Conservation (phyloP, 2,797 vertebrate species). For the Loris lydekkerianus region DNA sequence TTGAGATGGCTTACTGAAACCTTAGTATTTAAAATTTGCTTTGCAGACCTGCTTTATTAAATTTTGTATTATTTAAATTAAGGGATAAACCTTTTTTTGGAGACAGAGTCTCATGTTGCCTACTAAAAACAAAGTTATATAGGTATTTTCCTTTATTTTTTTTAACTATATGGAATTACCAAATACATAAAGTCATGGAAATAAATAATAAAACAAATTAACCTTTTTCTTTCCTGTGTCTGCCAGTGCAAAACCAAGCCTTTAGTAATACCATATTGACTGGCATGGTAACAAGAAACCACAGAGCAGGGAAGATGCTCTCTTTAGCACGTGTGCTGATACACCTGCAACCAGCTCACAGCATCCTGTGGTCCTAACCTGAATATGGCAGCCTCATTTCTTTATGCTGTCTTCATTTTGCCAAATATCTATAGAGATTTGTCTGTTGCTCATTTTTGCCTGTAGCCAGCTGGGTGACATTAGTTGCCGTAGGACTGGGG, state of each 20-base stretch:
- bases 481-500: constrained; percentile 50
- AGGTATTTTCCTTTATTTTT: neutral
- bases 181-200: constrained; percentile 20
- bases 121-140: neutral
- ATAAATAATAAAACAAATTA: neutral
- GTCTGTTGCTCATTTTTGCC: neutral
- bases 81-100: neutral
- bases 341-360: neutral
- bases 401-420: constrained; percentile 51
- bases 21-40: neutral
- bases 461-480: constrained; percentile 24
- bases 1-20: neutral
- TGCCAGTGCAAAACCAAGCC: neutral
- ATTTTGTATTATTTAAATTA: constrained; percentile 25
- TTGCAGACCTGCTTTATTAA: neutral
- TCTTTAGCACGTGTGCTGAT: neutral
- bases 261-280: neutral
- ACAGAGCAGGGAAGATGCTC: neutral
- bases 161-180: neutral
- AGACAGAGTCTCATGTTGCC: too few relatives aligned
- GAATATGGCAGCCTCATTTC: neutral
- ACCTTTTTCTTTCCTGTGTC: neutral
- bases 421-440: constrained; percentile 10
- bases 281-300: neutral
- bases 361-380: neutral